Base-by-base conservation (phyloP, 2,797 vertebrate species). In the Alosa sapidissima region DNA sequence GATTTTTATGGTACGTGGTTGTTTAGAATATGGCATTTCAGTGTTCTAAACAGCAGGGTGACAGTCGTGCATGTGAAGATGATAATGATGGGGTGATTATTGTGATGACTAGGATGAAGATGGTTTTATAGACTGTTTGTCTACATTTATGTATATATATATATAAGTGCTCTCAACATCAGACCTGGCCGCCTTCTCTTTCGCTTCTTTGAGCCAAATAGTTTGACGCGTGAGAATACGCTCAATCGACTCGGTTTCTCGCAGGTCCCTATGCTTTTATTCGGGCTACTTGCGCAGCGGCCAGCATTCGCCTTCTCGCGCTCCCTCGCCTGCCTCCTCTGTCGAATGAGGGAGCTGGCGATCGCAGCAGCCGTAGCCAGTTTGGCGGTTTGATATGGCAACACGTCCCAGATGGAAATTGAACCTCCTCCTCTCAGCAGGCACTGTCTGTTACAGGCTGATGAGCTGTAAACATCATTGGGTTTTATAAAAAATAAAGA, bases 271-370 rank as follows among this genome's bases (percentile, higher is more conserved):
- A 98, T 98, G 96, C 95, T 95, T 95, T 98, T 97, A 94, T 96
- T 98, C 90, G 98, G 98, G 93, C 98, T 99, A 95, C 93, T 96
- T 92, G 96, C 96, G 94, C 97, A 97, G 91, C 97, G 97, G 91
- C 97, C 97, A 3, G 96, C 96, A 49, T 97, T 98, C 90, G 96
- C 97, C 94, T 98, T 98, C 95, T 99, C 98, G 47, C 97, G 96
- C 95, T 99, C 98, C 90, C 98, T 94, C 89, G 97, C 98, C 94
- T 98, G 98, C 92, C 98, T 95, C 94, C 97, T 98, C 95, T 99
- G 98, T 87, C 98, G 96, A 94, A 99, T 99, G 91, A 99, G 97
- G 91, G 98, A 99, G 96, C 97, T 99, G 95, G 98, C 98, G 92
- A 99, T 99, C 84, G 98, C 98, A 90, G 98, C 98, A 89, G 98